These are phyloP conservation scores for Hybognathus amarus DNA, from an alignment of 2,797 vertebrate genomes.

Conservation along the genomic window DNA sequence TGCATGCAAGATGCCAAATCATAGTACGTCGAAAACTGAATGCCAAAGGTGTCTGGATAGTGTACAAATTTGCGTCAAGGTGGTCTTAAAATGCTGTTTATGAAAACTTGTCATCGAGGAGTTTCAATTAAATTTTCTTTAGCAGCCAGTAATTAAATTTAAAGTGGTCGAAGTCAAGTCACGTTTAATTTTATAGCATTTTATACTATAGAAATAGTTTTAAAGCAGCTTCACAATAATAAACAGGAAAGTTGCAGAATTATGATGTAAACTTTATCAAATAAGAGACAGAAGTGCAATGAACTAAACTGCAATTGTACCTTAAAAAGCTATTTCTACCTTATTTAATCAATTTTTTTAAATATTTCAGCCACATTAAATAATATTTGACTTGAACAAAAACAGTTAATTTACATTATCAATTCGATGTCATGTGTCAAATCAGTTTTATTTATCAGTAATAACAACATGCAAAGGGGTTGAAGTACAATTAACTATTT, in stretches of 20 bases:
- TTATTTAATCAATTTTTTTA: neutral
- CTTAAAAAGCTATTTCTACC: neutral
- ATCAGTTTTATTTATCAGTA: neutral
- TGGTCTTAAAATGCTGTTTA: neutral
- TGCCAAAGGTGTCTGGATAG: neutral
- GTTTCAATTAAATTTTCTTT: neutral
- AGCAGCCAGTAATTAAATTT: neutral
- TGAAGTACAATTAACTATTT: rapidly evolving
- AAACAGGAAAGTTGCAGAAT: no score
- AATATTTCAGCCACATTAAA: neutral
- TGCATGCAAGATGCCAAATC: neutral
- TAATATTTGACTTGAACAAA: neutral
- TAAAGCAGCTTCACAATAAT: no score
- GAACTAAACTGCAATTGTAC: neutral
- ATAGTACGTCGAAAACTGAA: neutral
- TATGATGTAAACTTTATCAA: neutral
- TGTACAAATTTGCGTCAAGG: neutral
- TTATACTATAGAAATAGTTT: no score
- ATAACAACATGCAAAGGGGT: neutral
- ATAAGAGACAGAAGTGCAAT: neutral
- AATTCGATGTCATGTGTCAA: neutral
- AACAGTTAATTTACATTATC: neutral
- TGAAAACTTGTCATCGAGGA: neutral
- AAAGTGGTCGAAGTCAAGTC: neutral
- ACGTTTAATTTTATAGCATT: no score